Base-by-base conservation (phyloP, 2,888 invertebrate species). In the Nemapogon koenigi region DNA sequence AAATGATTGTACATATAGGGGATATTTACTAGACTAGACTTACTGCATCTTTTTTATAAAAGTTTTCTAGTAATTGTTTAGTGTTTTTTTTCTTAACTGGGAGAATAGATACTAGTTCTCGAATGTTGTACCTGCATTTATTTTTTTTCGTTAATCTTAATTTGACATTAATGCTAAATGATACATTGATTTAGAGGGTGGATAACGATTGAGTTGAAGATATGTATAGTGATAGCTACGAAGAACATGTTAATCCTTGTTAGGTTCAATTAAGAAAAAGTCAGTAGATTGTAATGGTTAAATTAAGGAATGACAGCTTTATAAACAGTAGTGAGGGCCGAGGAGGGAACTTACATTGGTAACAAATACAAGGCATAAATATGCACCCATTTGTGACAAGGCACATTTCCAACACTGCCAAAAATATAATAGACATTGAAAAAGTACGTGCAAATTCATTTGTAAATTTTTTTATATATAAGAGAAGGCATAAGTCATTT, bases 51-150 rank as follows among this genome's bases (percentile, higher is more conserved):
- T 63, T 71, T 65, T 64, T 54, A 57, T 35, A 17, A 59, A 55
- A 58, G 58, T 58, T 62, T 70, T 62, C 62, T 71, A 67, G 68
- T 68, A 67, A 66, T 69, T 64, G 67, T 75, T 72, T 75, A 71
- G 64, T 70, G 70, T 60, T 69, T 37, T 71, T 71, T 61, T 68
- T 69, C 57, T 52, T 55, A 53, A 64, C 70, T 65, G 68, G 66
- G 72, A 76, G 70, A 78, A 75, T 70, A 42, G 41, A 42, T 68
- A 65, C 59, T 59, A 62, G 71, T 78, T 75, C 79, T 80, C 79
- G 79, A 79, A 76, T 78, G 69, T 73, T 78, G 80, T 80, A 80
- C 80, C 80, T 80, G 80, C 79, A 78, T 80, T 79, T 78, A 72
- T 70, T 26, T 31, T 67, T 38, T 67, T 73, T 72, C 70, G 65